These are phyloP conservation scores for Thalpophila matura DNA, from an alignment of 2,888 invertebrate genomes.

Conservation along the genomic window DNA sequence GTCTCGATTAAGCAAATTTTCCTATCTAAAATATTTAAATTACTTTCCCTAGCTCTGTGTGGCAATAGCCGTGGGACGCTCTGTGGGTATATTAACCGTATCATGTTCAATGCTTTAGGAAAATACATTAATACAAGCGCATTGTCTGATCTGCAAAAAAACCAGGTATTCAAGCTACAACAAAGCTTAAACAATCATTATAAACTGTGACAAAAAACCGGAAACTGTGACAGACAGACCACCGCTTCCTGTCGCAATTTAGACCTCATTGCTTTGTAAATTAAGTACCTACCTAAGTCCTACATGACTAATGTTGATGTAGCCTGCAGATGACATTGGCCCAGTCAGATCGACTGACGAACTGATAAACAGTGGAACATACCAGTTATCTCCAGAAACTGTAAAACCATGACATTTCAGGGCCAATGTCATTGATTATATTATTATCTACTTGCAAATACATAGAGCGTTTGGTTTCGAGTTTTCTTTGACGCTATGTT, in stretches of 20 bases:
- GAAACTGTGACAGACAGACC: slow-evolving; percentile 34
- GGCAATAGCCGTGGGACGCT: no score
- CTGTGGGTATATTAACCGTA: no score
- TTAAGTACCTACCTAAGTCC: slow-evolving; percentile 25
- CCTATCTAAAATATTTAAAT: no score
- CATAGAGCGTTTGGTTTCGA: no score
- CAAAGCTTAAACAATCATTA: slow-evolving; percentile 29
- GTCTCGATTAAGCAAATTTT: no score
- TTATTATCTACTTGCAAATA: neutral
- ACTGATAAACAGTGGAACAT: slow-evolving; percentile 28
- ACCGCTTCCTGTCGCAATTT: slow-evolving; percentile 35
- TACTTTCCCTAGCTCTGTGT: no score
- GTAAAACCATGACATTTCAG: slow-evolving; percentile 18
- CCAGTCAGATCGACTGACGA: neutral
- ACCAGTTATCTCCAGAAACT: slow-evolving; percentile 27
- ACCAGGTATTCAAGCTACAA: slow-evolving; percentile 1
- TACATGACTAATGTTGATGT: slow-evolving; percentile 26
- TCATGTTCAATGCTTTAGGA: no score
- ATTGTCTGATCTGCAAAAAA: slow-evolving; percentile 28
- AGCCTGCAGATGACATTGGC: slow-evolving; percentile 42
- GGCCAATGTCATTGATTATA: slow-evolving; percentile 17
- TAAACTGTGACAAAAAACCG: slow-evolving; percentile 36
- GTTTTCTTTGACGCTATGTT: no score
- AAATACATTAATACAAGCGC: no score
- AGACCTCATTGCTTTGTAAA: slow-evolving; percentile 31